Evolutionary conservation across 1,140 invertebrate species (phyloP), one percentile per base, ranked within the genome.

Genomic region (Cylas formicarius): DNA sequence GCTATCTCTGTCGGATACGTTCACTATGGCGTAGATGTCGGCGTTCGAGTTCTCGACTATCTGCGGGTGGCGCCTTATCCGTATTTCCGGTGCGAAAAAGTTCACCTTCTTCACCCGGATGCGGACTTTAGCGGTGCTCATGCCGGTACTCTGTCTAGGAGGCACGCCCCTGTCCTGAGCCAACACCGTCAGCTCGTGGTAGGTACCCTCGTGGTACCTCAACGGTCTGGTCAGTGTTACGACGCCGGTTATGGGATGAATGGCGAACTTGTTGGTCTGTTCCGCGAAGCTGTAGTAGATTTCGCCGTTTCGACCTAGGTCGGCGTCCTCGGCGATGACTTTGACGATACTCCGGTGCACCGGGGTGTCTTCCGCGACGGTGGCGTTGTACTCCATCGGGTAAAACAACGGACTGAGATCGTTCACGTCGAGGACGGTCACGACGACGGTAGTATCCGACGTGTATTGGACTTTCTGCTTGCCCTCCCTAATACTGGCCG

Each of bases 221-320:
- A 95, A 71, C 11, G 81, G 80, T 55, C 86, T 77, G 2, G 89
- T 88, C 5, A 94, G 72, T 2, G 86, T 84, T 24, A 97, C 78
- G 7, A 90, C 78, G 2, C 93, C 94, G 9, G 81, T 88, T 19
- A 90, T 89, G 8, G 92, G 90, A 70, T 97, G 89, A 41, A 96
- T 81, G 4, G 89, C 84, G 65, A 96, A 96, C 48, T 83, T 78
- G 50, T 88, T 80, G 4, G 82, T 90, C 11, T 75, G 69, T 45
- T 91, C 77, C n/a, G 76, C 71, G 53, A 97, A 84, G 66, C 86
- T 94, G 65, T 96, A 98, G 67, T 97, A 97, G 53, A 97, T 90
- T 70, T 97, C 90, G 2, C 90, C 90, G 64, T 97, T 97, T 33
- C 86, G 75, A 0, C 92, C 93, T 8, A 92, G 70, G 66, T 98